Base-by-base conservation (phyloP, 2,113 vertebrate species). In the Phalacrocorax pelagicus region DNA sequence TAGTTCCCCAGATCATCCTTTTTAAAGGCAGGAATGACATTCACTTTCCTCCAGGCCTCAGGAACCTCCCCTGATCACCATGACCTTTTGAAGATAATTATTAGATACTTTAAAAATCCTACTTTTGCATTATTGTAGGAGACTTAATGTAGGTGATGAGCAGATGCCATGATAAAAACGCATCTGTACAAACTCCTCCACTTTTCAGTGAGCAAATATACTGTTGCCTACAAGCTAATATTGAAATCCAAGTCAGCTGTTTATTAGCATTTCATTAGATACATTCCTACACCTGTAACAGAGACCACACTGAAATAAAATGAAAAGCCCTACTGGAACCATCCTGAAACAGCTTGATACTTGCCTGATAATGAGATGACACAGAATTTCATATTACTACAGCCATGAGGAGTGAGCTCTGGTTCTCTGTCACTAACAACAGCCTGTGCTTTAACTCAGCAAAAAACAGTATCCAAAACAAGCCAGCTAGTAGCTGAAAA, bases 1-100 rank as follows among this genome's bases (percentile, higher is more conserved):
- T 58, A 73, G 89, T 13, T 91, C 29, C 59, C 26, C 61, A 89
- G 46, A 71, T 66, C n/a, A 61, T 38, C 21, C 19, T 88, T 88
- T 71, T n/a, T 22, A 22, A 67, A 61, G 26, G 24, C 6, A 86
- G 74, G 27, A 61, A 54, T 36, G 57, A 73, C 8, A 6, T 67
- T 58, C 0, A 0, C n/a, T 67, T 91, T 89, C 57, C 47, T 86
- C 34, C 62, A 89, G 47, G 81, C 61, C n/a, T 87, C 77, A 61
- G 61, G 52, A 81, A 65, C 12, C 13, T 92, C 42, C 52, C 42
- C 21, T 73, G 63, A 81, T 42, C 19, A 3, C 29, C 62, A 81
- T 26, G n/a, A 92, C 63, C 77, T 94, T 97, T 70, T 86, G 94
- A 92, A 94, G 40, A 83, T 54, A 94, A 86, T 77, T 78, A 92